These are phyloP conservation scores for Sinocyclocheilus maitianheensis DNA, from an alignment of 2,113 vertebrate species.

Conservation along the genomic window DNA sequence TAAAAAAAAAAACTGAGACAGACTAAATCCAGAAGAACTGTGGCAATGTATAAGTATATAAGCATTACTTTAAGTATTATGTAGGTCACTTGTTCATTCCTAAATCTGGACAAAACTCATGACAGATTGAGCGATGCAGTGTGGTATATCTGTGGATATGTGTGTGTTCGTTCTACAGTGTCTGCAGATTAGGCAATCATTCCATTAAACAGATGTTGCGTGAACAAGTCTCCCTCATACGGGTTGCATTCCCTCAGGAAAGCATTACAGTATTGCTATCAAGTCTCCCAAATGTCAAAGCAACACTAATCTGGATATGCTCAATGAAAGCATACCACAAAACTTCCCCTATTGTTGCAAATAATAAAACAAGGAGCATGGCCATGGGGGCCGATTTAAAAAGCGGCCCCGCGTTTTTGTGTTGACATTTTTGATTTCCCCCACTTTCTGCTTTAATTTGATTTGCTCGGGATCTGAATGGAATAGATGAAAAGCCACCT, in stretches of 20 bases:
- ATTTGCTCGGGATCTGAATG: slow-evolving; percentile 72
- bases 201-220: slow-evolving; percentile 67
- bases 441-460: slow-evolving; percentile 81
- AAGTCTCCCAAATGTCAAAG: slow-evolving; percentile 78
- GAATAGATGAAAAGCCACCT: slow-evolving; percentile 73
- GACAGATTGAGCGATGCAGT: not conserved
- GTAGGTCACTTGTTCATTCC: not conserved
- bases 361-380: slow-evolving; percentile 75
- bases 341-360: slow-evolving; percentile 64
- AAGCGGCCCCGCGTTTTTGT: slow-evolving; percentile 67
- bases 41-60: too few species aligned
- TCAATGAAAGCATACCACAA: slow-evolving; percentile 53
- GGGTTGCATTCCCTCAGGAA: slow-evolving; percentile 68
- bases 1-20: too few species aligned
- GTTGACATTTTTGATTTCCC: slow-evolving; percentile 78
- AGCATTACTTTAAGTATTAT: not conserved
- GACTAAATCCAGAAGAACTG: too few species aligned
- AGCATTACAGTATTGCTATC: slow-evolving; percentile 76
- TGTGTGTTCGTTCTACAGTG: not conserved
- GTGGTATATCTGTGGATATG: not conserved
- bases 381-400: slow-evolving; percentile 78
- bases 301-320: slow-evolving; percentile 73
- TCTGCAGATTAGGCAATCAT: slow-evolving; percentile 42
- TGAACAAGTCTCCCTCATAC: slow-evolving; percentile 71
- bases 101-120: slow-evolving; percentile 2